Base-by-base conservation (phyloP, 2,113 vertebrate species). In the Ceuthmochares aereus region DNA sequence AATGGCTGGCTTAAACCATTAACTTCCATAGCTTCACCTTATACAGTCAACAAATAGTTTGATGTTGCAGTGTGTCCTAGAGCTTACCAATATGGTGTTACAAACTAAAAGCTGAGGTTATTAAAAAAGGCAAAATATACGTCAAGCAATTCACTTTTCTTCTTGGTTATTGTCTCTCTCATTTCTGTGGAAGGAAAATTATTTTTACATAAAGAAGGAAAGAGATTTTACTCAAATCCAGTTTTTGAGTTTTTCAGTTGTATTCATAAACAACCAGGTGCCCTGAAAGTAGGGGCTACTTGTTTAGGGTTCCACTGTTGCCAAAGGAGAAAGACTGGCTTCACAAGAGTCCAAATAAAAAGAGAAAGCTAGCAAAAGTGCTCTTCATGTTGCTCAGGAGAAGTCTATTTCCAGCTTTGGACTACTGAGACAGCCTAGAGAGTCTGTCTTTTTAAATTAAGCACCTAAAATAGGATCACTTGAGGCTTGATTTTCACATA, bases 1-100 rank as follows among this genome's bases (percentile, higher is more conserved):
- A 88, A 84, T 74, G 26, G 10, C 93, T 96, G 45, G 17, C 37
- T 89, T 96, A 80, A 92, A 73, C 20, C 27, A 89, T 96, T 82
- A 84, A 69, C 58, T 62, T 78, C 60, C 23, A 13, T 56, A 68
- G 72, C 9, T 69, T 62, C 59, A 93, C 56, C 67, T 68, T 70
- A 67, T 63, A 13, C 12, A 82, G 12, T 83, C 72, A 88, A 66
- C 45, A 94, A 81, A 68, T 34, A 85, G 14, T 74, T 85, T 67
- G 69, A 56, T 47, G 22, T 62, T 78, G 15, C 36, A 67, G 21
- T 26, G 14, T 70, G 18, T 29, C 88, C 40, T 62, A 45, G 22
- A 79, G 49, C 3, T 73, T 79, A 82, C 14, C 7, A 60, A 8
- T 60, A 29, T 16, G 14, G 42, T 43, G 34, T 36, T 88, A 40